Conservation (phyloP, 2,888 invertebrate genomes). For the Synergus laeviventris region DNA sequence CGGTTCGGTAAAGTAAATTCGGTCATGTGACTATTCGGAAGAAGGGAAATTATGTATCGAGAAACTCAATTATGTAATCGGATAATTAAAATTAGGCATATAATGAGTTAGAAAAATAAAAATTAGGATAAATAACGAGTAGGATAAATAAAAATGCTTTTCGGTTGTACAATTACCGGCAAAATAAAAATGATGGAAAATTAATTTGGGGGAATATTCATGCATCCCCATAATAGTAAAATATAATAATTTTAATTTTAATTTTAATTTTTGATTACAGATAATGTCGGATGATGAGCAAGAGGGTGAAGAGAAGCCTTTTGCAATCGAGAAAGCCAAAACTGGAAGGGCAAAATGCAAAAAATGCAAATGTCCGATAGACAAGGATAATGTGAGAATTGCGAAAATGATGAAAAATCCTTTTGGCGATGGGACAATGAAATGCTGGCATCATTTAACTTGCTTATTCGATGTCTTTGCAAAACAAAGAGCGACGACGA, state of each 20-base stretch:
- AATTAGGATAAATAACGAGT: too few species aligned
- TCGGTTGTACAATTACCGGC: too few species aligned
- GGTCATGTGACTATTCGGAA: too few species aligned
- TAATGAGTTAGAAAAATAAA: too few species aligned
- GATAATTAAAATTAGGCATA: too few species aligned
- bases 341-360: constrained; percentile 89
- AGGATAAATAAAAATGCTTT: too few species aligned
- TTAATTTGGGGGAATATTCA: too few species aligned
- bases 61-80: too few species aligned
- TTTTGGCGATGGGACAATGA: constrained; percentile 87
- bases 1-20: too few species aligned
- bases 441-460: constrained; percentile 88
- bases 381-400: constrained; percentile 84
- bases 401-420: constrained; percentile 89
- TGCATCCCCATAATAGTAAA: too few species aligned
- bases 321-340: constrained; percentile 88
- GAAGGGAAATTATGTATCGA: too few species aligned
- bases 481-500: constrained; percentile 88
- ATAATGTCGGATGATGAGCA: constrained; percentile 72
- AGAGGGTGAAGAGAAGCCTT: constrained; percentile 78
- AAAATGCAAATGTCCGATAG: constrained; percentile 89
- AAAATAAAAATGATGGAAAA: too few species aligned
- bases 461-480: constrained; percentile 89
- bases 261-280: constrained; percentile 29
- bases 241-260: background rate